Conservation (phyloP, 2,113 vertebrate genomes). For the Scopus umbretta region DNA sequence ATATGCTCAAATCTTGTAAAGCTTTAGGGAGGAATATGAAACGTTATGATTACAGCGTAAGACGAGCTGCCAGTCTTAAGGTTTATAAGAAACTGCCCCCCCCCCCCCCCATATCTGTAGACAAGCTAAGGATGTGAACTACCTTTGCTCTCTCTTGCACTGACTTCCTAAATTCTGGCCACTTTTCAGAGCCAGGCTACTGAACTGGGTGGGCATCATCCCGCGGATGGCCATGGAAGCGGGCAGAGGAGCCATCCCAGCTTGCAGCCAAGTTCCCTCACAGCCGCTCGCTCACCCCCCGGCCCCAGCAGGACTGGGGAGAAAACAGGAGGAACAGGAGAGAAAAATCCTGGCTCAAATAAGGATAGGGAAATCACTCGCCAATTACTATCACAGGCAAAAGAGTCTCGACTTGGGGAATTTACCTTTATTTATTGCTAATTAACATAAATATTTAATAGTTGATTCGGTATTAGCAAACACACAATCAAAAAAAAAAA, state of each 20-base stretch:
- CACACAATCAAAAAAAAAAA: background rate
- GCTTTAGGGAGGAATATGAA: background rate
- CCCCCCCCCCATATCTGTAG: background rate
- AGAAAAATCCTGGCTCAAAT: background rate
- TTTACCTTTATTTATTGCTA: background rate
- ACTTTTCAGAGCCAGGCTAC: background rate
- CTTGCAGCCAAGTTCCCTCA: background rate
- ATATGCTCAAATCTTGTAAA: background rate
- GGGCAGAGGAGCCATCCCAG: fast-evolving
- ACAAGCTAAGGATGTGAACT: background rate
- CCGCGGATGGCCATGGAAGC: background rate
- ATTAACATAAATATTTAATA: background rate
- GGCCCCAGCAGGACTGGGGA: background rate
- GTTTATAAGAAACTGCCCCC: background rate
- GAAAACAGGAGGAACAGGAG: background rate
- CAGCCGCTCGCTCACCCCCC: fast-evolving
- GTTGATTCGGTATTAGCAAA: background rate
- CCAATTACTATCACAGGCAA: background rate
- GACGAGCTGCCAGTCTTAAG: background rate
- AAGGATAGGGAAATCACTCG: background rate
- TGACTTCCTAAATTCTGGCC: background rate
- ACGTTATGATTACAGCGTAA: background rate
- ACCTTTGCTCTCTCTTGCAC: background rate
- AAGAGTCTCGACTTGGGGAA: background rate
- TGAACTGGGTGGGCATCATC: background rate